These are phyloP conservation scores for Dromococcyx pavoninus DNA, from an alignment of 2,797 vertebrate species.

Conservation along the genomic window DNA sequence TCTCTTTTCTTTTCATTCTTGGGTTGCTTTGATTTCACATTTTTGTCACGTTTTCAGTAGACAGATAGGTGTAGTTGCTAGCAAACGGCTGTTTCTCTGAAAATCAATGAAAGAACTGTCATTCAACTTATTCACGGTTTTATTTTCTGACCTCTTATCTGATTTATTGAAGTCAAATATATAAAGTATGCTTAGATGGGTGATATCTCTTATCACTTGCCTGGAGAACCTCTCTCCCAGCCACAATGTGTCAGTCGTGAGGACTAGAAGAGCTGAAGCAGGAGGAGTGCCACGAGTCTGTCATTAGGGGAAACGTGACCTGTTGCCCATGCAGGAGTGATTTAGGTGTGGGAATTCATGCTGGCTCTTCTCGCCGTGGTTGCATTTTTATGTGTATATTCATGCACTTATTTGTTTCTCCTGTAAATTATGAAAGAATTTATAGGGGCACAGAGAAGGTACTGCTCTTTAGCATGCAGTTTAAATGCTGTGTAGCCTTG, in stretches of 20 bases:
- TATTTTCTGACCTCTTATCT: neutral
- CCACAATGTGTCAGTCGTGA: neutral
- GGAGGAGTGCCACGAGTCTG: neutral
- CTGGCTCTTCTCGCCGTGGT: rapidly evolving
- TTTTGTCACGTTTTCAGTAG: neutral
- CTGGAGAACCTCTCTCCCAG: neutral
- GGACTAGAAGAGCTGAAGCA: neutral
- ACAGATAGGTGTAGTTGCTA: neutral
- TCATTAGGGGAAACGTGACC: neutral
- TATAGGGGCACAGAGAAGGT: neutral
- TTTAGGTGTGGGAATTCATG: neutral
- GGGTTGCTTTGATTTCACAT: neutral
- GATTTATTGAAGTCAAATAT: neutral
- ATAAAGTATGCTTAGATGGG: neutral
- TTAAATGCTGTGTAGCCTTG: neutral
- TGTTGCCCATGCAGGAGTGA: rapidly evolving
- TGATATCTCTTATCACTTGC: neutral
- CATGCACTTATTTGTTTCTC: neutral
- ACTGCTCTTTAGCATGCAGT: neutral
- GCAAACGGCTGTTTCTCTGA: neutral
- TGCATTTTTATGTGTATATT: neutral
- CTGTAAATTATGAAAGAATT: neutral
- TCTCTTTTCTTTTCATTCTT: neutral
- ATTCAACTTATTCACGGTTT: neutral
- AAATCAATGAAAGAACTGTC: neutral